These are phyloP conservation scores for Rugalucina vietnamica DNA, from an alignment of 2,888 invertebrate species.

Conservation along the genomic window DNA sequence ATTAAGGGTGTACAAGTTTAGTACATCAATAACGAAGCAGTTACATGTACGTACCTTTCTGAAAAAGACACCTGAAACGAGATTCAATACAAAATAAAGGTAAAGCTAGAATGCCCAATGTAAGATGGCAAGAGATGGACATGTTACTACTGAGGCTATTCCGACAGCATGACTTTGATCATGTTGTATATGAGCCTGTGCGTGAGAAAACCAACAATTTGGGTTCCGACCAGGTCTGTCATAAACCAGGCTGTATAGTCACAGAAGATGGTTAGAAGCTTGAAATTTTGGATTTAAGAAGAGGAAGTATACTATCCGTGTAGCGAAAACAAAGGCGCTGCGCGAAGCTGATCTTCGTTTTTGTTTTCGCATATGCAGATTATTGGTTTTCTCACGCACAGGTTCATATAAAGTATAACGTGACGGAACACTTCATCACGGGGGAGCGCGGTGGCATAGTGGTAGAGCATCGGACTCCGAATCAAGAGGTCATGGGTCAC, in stretches of 20 bases:
- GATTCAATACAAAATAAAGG: conserved; percentile 33
- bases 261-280: no score
- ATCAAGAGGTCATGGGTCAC: no score
- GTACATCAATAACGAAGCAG: not conserved
- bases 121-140: not conserved
- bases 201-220: not conserved
- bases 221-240: not conserved
- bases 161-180: not conserved
- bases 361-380: no score
- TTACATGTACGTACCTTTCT: conserved; percentile 66
- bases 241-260: not conserved
- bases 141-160: not conserved
- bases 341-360: no score
- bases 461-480: no score
- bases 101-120: not conserved
- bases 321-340: no score
- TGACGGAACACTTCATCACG: no score
- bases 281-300: no score
- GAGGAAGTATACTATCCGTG: no score
- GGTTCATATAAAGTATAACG: no score
- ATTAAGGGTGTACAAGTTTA: not conserved
- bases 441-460: no score
- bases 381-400: no score
- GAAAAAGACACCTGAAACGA: conserved; percentile 79
- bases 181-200: not conserved